Evolutionary conservation across 1,140 invertebrate genomes (phyloP).

Genomic region (Drosophila bocqueti): DNA sequence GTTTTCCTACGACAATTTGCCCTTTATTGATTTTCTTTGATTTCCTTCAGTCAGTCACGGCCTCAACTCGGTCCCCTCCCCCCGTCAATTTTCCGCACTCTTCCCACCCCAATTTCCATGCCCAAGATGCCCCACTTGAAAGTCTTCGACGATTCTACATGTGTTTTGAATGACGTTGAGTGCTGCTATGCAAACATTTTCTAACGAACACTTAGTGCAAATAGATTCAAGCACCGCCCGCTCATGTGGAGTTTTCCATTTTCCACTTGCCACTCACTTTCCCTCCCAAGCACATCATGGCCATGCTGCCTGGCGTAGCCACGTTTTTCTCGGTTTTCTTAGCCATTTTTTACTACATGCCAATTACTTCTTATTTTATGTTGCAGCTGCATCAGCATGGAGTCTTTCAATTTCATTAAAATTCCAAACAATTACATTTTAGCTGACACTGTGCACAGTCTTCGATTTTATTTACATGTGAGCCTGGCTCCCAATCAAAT

Average conservation of each 20-base stretch:
- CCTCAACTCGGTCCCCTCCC: neutral
- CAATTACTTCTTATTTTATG: slow-evolving; percentile 78
- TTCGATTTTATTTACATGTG: slow-evolving; percentile 42
- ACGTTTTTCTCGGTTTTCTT: slow-evolving; percentile 34
- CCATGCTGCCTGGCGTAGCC: neutral
- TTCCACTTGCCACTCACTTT: slow-evolving; percentile 7
- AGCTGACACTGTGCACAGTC: slow-evolving; percentile 49
- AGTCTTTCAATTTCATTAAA: slow-evolving; percentile 77
- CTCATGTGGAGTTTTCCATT: slow-evolving; percentile 47
- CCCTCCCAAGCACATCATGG: neutral
- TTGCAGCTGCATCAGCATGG: slow-evolving; percentile 38
- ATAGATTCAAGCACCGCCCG: slow-evolving; percentile 69
- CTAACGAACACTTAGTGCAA: slow-evolving; percentile 83
- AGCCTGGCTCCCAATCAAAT: slow-evolving; percentile 27
- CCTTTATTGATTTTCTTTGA: slow-evolving; percentile 82
- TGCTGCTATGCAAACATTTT: slow-evolving; percentile 84
- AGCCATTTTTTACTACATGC: slow-evolving; percentile 68
- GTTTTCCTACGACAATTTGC: slow-evolving; percentile 81
- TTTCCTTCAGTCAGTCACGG: slow-evolving; percentile 54
- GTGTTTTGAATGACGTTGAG: slow-evolving; percentile 82
- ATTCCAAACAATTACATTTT: slow-evolving; percentile 58
- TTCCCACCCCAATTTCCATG: slow-evolving; percentile 28
- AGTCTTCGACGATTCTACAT: slow-evolving; percentile 60
- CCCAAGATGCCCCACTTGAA: slow-evolving; percentile 51
- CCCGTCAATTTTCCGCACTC: slow-evolving; percentile 9